Percentiles rank a stretch among this genome's conserved stretches.
phyloP scores from a whole-genome alignment of 2,797 vertebrate genomes.

The Heliangelus exortis region DNA sequence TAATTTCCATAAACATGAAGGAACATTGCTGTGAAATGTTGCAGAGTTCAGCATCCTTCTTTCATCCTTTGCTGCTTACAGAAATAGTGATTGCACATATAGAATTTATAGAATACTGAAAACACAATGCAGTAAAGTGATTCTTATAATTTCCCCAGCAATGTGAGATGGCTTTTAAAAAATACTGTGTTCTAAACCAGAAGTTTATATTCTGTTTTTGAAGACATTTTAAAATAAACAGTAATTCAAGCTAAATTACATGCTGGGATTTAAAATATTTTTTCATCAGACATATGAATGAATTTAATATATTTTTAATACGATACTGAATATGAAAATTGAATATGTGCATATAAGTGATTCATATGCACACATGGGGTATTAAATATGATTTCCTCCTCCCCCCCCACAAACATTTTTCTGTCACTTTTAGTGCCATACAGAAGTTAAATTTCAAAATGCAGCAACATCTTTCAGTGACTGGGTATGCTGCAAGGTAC shows the following conservation, averaged over 20 bases:
- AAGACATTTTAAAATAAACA: neutral
- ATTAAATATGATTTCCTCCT: neutral
- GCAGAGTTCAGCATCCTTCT: neutral
- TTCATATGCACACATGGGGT: neutral
- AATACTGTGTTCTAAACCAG: neutral
- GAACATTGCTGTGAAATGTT: neutral
- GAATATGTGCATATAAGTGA: neutral
- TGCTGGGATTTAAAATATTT: neutral
- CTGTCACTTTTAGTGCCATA: rapidly evolving
- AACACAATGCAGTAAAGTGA: neutral
- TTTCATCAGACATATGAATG: neutral
- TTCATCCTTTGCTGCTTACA: neutral
- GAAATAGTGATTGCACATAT: neutral
- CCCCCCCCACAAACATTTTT: neutral
- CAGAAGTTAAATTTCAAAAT: neutral
- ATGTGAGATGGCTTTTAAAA: neutral
- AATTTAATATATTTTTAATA: neutral
- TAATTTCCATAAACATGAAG: neutral
- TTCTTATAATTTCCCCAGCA: neutral
- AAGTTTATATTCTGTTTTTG: neutral
- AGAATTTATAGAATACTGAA: neutral
- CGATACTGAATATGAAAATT: neutral
- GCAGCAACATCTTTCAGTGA: neutral
- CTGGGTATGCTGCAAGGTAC: neutral
- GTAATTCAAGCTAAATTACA: neutral